These are phyloP conservation scores for Ranitomeya variabilis DNA, from an alignment of 2,113 vertebrate species.

Conservation along the genomic window DNA sequence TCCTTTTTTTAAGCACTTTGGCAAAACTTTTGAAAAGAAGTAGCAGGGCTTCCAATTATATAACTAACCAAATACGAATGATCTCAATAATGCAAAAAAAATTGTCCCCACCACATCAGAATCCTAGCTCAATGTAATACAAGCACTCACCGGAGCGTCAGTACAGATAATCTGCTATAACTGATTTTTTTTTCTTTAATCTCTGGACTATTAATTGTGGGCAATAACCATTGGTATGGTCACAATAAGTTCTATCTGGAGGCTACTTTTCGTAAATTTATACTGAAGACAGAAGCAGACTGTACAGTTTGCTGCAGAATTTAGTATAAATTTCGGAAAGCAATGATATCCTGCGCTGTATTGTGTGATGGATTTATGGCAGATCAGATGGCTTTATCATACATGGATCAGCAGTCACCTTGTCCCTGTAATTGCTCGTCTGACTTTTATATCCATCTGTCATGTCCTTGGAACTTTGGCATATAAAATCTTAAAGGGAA, in stretches of 20 bases:
- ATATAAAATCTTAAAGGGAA: slow-evolving; percentile 33
- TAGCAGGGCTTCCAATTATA: too few relatives aligned
- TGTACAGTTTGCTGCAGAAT: background rate
- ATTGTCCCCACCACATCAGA: background rate
- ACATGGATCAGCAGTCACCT: slow-evolving; percentile 32
- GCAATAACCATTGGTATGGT: background rate
- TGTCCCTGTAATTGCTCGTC: slow-evolving; percentile 46
- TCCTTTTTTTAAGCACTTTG: background rate
- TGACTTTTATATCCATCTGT: slow-evolving; percentile 55
- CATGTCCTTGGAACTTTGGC: slow-evolving; percentile 52
- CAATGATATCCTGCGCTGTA: slow-evolving; percentile 46
- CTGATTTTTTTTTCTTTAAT: background rate
- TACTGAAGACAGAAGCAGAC: slow-evolving; percentile 7
- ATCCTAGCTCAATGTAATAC: background rate
- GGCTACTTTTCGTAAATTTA: background rate
- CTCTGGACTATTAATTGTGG: background rate
- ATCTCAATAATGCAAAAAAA: background rate
- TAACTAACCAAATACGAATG: background rate
- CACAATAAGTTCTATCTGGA: background rate
- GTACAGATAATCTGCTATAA: background rate
- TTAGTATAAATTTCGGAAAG: background rate
- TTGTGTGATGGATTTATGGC: slow-evolving; percentile 52
- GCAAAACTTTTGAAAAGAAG: background rate
- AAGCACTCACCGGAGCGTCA: background rate
- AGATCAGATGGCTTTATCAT: slow-evolving; percentile 48